These are phyloP conservation scores for Anguilla marmorata DNA, from an alignment of 2,797 vertebrate species.

Conservation along the genomic window DNA sequence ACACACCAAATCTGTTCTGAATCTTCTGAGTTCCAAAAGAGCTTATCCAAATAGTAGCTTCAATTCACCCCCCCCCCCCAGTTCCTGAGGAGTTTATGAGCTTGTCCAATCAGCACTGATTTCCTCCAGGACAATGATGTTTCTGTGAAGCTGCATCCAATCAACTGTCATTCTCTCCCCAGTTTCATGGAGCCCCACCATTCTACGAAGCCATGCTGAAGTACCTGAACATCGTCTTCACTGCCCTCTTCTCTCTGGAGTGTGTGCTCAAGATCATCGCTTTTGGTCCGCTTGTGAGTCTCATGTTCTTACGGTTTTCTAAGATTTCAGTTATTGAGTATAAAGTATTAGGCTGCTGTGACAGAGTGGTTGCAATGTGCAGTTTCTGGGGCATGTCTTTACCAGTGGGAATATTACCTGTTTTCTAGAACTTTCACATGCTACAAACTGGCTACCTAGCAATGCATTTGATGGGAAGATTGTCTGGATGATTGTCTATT, in stretches of 20 bases:
- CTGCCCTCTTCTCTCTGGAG: constrained; percentile 93
- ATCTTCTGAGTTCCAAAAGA: not conserved
- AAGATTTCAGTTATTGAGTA: not conserved
- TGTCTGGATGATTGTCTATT: constrained; percentile 2
- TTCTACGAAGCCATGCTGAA: constrained; percentile 90
- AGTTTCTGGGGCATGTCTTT: not conserved
- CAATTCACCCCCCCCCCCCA: not conserved
- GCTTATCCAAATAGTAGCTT: not conserved
- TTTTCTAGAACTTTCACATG: not conserved
- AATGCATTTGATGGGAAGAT: not conserved
- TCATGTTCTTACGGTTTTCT: not conserved
- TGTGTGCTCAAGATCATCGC: constrained; percentile 95
- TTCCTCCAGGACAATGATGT: not conserved
- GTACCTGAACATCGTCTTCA: constrained; percentile 94
- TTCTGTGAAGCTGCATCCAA: not conserved
- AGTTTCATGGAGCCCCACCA: constrained; percentile 89
- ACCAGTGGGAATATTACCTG: not conserved
- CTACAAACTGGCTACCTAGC: not conserved
- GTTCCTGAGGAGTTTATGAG: not conserved
- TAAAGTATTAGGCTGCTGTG: not conserved
- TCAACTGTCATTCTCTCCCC: constrained; percentile 29
- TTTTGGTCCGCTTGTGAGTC: constrained; percentile 90
- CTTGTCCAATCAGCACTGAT: not conserved
- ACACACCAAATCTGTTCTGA: not conserved
- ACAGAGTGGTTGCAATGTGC: not conserved